These are phyloP conservation scores for Chaetorhynchus papuensis DNA, from an alignment of 2,113 vertebrate species.

Conservation along the genomic window DNA sequence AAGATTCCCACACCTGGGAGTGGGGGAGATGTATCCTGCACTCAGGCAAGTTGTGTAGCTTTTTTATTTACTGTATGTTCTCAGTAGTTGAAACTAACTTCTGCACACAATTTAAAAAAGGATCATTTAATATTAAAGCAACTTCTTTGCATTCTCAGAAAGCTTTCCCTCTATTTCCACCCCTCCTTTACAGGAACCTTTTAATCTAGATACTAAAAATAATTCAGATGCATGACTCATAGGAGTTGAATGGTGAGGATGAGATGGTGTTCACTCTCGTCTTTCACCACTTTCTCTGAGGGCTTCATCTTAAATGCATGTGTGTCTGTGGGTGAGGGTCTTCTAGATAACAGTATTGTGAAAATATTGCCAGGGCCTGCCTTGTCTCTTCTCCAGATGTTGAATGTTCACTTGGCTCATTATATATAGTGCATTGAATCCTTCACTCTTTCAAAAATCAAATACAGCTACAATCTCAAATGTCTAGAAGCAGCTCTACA, in stretches of 20 bases:
- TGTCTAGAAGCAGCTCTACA: background rate
- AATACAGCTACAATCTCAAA: background rate
- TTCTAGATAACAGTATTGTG: background rate
- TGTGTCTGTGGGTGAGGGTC: background rate
- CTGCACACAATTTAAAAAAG: background rate
- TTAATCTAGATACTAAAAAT: constrained; percentile 1
- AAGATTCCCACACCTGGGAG: background rate
- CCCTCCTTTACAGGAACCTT: background rate
- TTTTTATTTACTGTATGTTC: background rate
- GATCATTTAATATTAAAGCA: background rate
- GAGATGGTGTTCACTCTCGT: background rate
- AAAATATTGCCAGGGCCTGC: background rate
- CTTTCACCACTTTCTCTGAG: background rate
- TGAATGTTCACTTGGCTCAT: background rate
- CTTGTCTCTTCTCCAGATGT: background rate
- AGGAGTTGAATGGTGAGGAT: background rate
- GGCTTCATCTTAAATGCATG: background rate
- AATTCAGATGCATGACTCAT: background rate
- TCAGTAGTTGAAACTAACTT: background rate
- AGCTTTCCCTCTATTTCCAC: background rate
- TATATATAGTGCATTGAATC: background rate
- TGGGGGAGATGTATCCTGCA: background rate
- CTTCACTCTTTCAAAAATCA: background rate
- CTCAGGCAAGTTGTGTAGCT: background rate
- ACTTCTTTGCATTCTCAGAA: background rate